phyloP scores from a whole-genome alignment of 2,888 invertebrate species.

The Tenthredo notha region DNA sequence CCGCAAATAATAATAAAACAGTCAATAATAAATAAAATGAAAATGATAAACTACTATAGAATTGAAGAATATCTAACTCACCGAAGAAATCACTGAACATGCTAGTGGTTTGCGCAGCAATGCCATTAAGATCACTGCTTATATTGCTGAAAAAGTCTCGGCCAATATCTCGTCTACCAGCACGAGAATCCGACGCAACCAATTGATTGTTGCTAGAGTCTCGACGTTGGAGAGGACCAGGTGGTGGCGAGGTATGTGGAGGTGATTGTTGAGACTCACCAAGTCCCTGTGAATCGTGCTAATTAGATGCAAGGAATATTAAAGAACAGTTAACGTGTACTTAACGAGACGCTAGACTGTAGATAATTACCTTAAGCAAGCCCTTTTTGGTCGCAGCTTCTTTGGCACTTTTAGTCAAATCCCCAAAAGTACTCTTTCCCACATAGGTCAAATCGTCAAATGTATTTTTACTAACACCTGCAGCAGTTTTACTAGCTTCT shows the following conservation, averaged over 20 bases:
- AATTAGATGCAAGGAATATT: neutral
- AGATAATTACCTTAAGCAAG: slow-evolving; percentile 85
- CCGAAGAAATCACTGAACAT: slow-evolving; percentile 98
- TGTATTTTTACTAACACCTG: slow-evolving; percentile 93
- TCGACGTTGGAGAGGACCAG: slow-evolving; percentile 75
- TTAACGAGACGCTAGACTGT: neutral
- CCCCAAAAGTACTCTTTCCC: slow-evolving; percentile 93
- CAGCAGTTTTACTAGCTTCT: slow-evolving; percentile 93
- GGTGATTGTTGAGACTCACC: slow-evolving; percentile 78
- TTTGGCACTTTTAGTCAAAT: slow-evolving; percentile 94
- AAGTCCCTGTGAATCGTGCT: slow-evolving; percentile 74
- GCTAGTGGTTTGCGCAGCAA: slow-evolving; percentile 94
- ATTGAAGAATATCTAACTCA: slow-evolving; percentile 63
- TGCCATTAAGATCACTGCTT: slow-evolving; percentile 94
- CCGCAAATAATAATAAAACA: neutral
- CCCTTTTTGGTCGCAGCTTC: slow-evolving; percentile 93
- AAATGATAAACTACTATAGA: neutral
- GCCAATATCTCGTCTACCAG: slow-evolving; percentile 81
- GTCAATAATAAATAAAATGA: neutral
- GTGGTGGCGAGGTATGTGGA: slow-evolving; percentile 69
- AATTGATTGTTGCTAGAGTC: slow-evolving; percentile 83
- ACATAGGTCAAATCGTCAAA: slow-evolving; percentile 93
- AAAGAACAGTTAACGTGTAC: neutral
- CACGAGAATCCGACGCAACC: slow-evolving; percentile 81
- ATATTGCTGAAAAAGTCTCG: slow-evolving; percentile 94